Conservation (phyloP, 2,113 vertebrate species). For the Sardina pilchardus region DNA sequence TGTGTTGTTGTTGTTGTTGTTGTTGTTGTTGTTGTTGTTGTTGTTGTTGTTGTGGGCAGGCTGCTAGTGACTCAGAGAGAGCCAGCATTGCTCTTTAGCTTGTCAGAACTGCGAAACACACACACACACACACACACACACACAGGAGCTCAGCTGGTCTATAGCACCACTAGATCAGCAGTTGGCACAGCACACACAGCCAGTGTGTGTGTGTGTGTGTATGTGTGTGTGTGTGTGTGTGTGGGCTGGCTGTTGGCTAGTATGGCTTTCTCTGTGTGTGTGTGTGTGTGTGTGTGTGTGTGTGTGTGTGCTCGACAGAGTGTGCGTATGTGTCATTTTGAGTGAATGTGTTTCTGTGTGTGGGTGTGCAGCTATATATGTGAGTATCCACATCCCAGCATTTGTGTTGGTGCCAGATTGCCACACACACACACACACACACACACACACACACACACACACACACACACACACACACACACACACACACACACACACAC, state of each 20-base stretch:
- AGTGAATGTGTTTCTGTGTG: not conserved
- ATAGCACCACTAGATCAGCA: not conserved
- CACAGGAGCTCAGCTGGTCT: not conserved
- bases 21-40: too few relatives aligned
- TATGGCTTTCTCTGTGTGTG: not conserved
- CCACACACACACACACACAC: too few relatives aligned
- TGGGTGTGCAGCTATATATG: not conserved
- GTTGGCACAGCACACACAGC: not conserved
- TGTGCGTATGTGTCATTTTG: not conserved
- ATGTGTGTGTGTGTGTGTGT: slow-evolving; percentile 20
- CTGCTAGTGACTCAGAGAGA: not conserved
- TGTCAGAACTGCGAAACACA: too few relatives aligned
- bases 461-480: too few relatives aligned
- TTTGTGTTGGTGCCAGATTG: not conserved
- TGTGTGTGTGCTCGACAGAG: not conserved
- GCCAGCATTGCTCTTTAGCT: not conserved
- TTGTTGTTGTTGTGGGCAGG: not conserved
- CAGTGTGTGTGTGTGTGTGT: not conserved
- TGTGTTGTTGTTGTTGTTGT: not conserved
- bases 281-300: not conserved
- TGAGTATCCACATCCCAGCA: too few relatives aligned
- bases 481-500: not conserved
- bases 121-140: too few relatives aligned
- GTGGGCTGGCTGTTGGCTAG: slow-evolving; percentile 39
- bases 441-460: too few relatives aligned